Evolutionary conservation across 2,888 invertebrate species (phyloP).

Genomic region (Lasioglossum zephyrum): DNA sequence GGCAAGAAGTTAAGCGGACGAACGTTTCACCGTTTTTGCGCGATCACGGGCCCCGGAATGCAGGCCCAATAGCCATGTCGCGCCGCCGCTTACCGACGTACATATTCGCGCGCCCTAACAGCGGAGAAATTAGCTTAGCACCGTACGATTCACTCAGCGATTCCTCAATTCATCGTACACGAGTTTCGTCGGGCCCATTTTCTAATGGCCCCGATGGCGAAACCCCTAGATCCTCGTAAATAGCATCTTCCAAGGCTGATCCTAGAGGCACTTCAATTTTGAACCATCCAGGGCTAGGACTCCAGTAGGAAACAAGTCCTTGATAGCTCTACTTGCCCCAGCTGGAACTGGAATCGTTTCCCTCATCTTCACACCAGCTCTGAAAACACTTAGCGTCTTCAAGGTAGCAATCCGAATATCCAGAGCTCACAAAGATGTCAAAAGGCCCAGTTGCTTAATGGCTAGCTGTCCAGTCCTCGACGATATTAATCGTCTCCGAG

Average conservation of each 20-base stretch:
- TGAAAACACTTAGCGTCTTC: not conserved
- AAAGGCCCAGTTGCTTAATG: not conserved
- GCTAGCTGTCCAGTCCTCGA: conserved; percentile 12
- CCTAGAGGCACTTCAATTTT: not conserved
- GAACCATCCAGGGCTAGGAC: not conserved
- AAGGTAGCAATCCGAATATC: too few species aligned
- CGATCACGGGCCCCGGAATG: conserved; percentile 27
- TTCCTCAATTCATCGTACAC: not conserved
- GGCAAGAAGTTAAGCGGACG: conserved; percentile 63
- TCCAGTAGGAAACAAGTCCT: too few species aligned
- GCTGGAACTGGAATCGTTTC: not conserved
- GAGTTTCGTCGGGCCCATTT: not conserved
- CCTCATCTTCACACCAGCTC: not conserved
- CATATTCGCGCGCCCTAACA: not conserved
- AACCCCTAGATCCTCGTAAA: not conserved
- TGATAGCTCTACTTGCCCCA: too few species aligned
- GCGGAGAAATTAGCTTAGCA: not conserved
- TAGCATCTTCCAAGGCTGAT: not conserved
- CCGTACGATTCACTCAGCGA: not conserved
- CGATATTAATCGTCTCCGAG: conserved; percentile 24
- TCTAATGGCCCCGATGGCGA: not conserved
- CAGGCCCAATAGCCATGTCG: not conserved
- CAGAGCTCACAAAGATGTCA: too few species aligned
- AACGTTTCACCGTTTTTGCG: conserved; percentile 66
- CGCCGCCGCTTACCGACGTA: not conserved